These are phyloP conservation scores for Trichacis sp. DNA, from an alignment of 2,888 invertebrate species.

Conservation along the genomic window DNA sequence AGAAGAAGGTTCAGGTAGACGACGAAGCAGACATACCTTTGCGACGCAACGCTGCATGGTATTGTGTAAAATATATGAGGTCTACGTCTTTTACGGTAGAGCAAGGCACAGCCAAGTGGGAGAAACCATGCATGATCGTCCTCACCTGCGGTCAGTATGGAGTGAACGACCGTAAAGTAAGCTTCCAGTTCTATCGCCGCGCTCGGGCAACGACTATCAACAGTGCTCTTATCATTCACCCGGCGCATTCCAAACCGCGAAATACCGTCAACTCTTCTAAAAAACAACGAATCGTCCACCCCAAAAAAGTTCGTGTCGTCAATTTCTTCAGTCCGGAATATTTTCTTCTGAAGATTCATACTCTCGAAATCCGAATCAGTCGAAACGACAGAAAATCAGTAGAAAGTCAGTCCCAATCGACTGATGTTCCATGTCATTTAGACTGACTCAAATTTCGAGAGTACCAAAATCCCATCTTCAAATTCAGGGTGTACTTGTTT, in stretches of 20 bases:
- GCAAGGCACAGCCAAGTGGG: constrained; percentile 39
- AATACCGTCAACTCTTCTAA: no score
- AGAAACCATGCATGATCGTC: constrained; percentile 44
- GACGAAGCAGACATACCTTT: constrained; percentile 34
- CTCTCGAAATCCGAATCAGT: no score
- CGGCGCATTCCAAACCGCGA: background rate
- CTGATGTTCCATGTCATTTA: no score
- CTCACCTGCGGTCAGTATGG: constrained; percentile 39
- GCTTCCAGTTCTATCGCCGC: constrained; percentile 34
- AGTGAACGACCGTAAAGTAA: constrained; percentile 46
- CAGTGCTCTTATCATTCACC: background rate
- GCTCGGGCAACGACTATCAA: constrained; percentile 2
- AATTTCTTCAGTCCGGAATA: no score
- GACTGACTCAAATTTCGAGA: no score
- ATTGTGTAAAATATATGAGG: constrained; percentile 29
- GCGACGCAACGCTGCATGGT: constrained; percentile 27
- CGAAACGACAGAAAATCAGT: no score
- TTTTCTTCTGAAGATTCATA: no score
- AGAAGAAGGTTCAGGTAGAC: constrained; percentile 18
- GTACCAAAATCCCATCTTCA: no score
- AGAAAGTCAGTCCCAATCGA: no score
- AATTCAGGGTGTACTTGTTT: no score
- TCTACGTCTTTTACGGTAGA: constrained; percentile 32
- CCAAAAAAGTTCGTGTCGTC: no score
- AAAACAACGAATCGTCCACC: no score